Evolutionary conservation across 2,888 invertebrate genomes (phyloP).

Genomic region (Meiosimyza platycephala): DNA sequence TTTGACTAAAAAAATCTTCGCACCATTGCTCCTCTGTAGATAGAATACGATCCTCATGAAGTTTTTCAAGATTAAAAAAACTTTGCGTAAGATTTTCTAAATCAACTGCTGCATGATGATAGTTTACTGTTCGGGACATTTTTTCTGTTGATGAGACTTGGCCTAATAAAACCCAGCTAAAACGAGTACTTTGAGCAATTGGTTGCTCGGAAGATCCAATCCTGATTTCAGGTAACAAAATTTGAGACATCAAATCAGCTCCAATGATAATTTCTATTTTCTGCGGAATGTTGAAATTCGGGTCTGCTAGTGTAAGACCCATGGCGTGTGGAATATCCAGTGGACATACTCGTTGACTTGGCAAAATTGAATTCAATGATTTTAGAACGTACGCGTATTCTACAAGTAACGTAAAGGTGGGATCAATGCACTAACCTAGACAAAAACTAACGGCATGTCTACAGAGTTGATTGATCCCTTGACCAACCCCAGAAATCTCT

Average conservation of each 20-base stretch:
- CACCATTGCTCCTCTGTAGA: slow-evolving; percentile 36
- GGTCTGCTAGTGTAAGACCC: background rate
- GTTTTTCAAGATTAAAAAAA: slow-evolving; percentile 18
- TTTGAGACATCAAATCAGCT: background rate
- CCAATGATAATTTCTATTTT: background rate
- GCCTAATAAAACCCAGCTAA: background rate
- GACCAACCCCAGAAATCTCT: background rate
- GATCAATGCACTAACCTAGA: background rate
- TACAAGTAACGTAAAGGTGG: background rate
- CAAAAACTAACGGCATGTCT: background rate
- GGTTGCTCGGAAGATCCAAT: background rate
- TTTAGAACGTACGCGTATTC: background rate
- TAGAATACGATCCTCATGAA: background rate
- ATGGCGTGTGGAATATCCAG: no score
- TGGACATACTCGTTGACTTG: no score
- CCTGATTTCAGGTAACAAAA: background rate
- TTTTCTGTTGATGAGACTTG: no score
- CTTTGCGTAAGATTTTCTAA: slow-evolving; percentile 22
- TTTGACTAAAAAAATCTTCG: slow-evolving; percentile 35
- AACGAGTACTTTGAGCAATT: background rate
- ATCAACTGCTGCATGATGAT: slow-evolving; percentile 12
- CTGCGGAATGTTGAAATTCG: background rate
- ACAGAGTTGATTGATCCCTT: background rate
- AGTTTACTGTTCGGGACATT: background rate
- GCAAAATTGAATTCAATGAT: no score